Evolutionary conservation across 2,797 vertebrate species (phyloP), one percentile per base, ranked within the genome.

Genomic region (Pseudotriccus pelzelni): DNA sequence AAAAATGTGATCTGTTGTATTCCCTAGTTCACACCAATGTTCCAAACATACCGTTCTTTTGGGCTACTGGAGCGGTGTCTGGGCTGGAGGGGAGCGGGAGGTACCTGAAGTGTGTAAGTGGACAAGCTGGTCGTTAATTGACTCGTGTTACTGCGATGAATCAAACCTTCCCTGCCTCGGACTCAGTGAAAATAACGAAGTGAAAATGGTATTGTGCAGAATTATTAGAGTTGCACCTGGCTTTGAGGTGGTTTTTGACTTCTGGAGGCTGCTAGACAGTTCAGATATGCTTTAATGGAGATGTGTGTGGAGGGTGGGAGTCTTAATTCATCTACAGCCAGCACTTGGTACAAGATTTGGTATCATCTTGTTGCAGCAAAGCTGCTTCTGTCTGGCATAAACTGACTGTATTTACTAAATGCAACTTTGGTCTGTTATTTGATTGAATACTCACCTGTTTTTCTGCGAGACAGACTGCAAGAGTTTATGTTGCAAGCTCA

Each of bases 321-420:
- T 95, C 93, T 94, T 94, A 79, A 88, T 95, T 94, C 87, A 89
- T 86, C 75, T 90, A 13, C 63, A 80, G 24, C 60, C 96, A 96
- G 89, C 87, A 10, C 94, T 89, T 73, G 74, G 89, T 70, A 18
- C 6, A 7, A 37, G 52, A 82, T 73, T 92, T 84, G 37, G 34
- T 90, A 83, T 9, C 53, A 23, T 43, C 94, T 90, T 77, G 36
- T 37, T 78, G 82, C 36, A 77, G 94, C 56, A 32, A 44, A 28
- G 62, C 87, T 92, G 56, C 79, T 63, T 53, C 88, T 80, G 34
- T 44, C 63, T 84, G 19, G 72, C 59, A 44, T 87, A 89, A 95
- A 73, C 87, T 37, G 39, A 37, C 85, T 3, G 1, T 43, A 27
- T 93, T 96, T 94, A 89, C 88, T 90, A 49, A 62, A 87, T 90